phyloP scores from a whole-genome alignment of 2,888 invertebrate genomes.

The Gastracanthus pulcherrimus region DNA sequence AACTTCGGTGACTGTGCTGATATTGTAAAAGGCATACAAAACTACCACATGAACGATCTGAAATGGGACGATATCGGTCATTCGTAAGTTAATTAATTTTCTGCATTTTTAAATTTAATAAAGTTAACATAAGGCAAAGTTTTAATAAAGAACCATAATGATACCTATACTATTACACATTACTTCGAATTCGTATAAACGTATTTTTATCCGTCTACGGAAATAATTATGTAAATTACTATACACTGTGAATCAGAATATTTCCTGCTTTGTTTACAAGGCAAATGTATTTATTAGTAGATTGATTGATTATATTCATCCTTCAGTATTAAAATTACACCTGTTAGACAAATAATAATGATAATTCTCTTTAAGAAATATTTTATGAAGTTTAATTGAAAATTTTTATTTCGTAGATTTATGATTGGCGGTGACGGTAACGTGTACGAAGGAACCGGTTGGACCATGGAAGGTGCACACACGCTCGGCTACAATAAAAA shows the following conservation, averaged over 20 bases:
- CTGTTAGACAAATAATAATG: neutral
- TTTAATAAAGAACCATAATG: no score
- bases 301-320: neutral
- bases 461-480: conserved; percentile 82
- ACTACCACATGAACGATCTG: conserved; percentile 78
- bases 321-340: neutral
- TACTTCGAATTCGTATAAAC: no score
- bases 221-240: neutral
- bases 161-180: no score
- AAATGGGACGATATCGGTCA: conserved; percentile 81
- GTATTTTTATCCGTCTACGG: neutral
- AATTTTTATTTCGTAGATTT: conserved; percentile 75
- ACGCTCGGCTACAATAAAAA: conserved; percentile 81
- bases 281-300: neutral
- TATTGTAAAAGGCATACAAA: conserved; percentile 77
- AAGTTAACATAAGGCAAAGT: no score
- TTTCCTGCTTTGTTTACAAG: neutral
- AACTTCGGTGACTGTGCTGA: conserved; percentile 76
- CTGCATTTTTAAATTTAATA: neutral
- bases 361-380: neutral
- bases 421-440: conserved; percentile 83
- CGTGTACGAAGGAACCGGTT: conserved; percentile 84
- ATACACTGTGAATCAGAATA: neutral
- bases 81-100: conserved; percentile 78
- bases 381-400: neutral